These are phyloP conservation scores for Himantopus leucocephalus DNA, from an alignment of 2,113 vertebrate genomes.

Conservation along the genomic window DNA sequence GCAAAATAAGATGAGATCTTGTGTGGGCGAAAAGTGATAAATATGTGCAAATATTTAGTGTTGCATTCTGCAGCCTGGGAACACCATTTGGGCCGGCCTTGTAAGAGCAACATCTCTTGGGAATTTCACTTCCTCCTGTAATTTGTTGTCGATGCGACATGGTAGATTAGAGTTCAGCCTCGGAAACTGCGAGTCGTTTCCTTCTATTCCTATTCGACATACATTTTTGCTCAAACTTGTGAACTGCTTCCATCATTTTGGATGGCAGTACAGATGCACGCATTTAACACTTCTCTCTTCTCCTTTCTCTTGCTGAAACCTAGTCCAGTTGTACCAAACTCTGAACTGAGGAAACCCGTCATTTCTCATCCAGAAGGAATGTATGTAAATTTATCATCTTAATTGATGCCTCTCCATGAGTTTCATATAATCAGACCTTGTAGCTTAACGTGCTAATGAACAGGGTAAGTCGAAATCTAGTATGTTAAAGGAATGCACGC, in stretches of 20 bases:
- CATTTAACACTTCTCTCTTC: constrained; percentile 29
- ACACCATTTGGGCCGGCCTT: neutral
- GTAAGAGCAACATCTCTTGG: neutral
- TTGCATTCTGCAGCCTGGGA: constrained; percentile 9
- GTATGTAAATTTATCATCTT: constrained; percentile 44
- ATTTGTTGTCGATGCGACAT: neutral
- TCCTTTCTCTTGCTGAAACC: neutral
- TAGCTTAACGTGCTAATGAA: constrained; percentile 41
- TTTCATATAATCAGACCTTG: constrained; percentile 41
- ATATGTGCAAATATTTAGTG: constrained; percentile 35
- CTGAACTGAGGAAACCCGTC: neutral
- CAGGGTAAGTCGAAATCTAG: constrained; percentile 28
- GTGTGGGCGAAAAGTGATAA: constrained; percentile 29
- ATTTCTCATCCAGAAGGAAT: constrained; percentile 44
- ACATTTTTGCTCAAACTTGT: constrained; percentile 53
- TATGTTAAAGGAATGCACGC: constrained; percentile 43
- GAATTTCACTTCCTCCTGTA: constrained; percentile 8
- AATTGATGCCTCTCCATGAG: constrained; percentile 47
- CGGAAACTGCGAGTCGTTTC: neutral
- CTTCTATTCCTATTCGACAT: constrained; percentile 15
- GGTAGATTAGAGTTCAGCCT: constrained; percentile 35
- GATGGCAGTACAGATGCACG: constrained; percentile 6
- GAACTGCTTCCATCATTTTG: constrained; percentile 35
- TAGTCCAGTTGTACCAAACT: constrained; percentile 24
- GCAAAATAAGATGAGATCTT: constrained; percentile 38